phyloP scores from a whole-genome alignment of 2,797 vertebrate species.

The Periparus ater region DNA sequence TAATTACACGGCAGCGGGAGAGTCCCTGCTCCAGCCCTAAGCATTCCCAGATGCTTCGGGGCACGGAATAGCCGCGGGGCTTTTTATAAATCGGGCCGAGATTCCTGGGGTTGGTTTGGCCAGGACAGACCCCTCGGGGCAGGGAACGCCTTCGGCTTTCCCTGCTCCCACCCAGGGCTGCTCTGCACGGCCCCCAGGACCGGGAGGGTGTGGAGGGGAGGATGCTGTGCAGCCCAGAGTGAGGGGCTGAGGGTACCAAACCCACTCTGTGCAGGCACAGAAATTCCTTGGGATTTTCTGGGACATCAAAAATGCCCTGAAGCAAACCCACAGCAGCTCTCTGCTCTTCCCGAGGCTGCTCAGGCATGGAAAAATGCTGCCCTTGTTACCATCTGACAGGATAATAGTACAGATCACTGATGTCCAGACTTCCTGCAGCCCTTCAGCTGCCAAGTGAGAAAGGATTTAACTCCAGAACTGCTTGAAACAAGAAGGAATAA shows the following conservation, averaged over 20 bases:
- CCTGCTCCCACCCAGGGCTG: neutral
- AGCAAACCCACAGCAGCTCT: accelerated
- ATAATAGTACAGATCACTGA: accelerated
- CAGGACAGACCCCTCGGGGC: neutral
- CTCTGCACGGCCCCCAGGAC: accelerated
- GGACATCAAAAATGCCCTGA: accelerated
- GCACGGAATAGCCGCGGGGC: neutral
- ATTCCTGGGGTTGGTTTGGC: neutral
- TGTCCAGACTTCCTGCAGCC: neutral
- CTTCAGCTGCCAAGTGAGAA: accelerated
- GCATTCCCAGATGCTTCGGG: slow-evolving; percentile 1
- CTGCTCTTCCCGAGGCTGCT: neutral
- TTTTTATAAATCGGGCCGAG: slow-evolving; percentile 5
- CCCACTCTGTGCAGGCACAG: accelerated
- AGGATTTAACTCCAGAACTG: neutral
- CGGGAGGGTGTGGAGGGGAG: too few species aligned
- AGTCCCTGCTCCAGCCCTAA: neutral
- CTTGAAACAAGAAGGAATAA: neutral
- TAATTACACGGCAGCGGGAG: slow-evolving; percentile 40
- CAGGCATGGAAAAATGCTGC: neutral
- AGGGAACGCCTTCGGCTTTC: neutral
- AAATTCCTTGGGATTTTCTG: neutral
- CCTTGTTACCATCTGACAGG: accelerated
- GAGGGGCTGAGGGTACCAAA: accelerated
- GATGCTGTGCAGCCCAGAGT: neutral